Evolutionary conservation across 2,113 vertebrate genomes (phyloP).

Genomic region (Globicephala melas): DNA sequence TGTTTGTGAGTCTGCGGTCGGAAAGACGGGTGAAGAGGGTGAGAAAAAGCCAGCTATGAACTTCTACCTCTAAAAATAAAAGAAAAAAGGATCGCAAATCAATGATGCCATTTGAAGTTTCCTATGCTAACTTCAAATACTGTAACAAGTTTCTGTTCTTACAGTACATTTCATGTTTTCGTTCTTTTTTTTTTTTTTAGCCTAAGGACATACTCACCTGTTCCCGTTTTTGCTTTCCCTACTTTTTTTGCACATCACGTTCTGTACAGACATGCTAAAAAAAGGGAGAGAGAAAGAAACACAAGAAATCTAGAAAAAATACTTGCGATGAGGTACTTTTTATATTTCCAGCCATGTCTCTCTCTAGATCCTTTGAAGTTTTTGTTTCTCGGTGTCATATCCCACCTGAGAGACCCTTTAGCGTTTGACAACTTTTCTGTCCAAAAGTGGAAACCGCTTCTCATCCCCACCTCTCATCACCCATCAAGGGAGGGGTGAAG

Average conservation of each 20-base stretch:
- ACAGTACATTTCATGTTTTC: constrained; percentile 54
- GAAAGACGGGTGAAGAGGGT: constrained; percentile 53
- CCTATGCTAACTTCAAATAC: constrained; percentile 66
- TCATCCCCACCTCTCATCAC: constrained; percentile 68
- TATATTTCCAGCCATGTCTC: constrained; percentile 67
- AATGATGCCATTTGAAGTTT: constrained; percentile 80
- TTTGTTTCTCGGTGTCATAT: constrained; percentile 65
- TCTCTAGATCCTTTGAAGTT: constrained; percentile 75
- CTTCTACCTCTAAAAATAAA: constrained; percentile 63
- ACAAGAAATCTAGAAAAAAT: neutral
- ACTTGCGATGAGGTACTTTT: constrained; percentile 66
- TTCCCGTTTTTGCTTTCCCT: constrained; percentile 49
- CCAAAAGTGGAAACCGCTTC: constrained; percentile 66
- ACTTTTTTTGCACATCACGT: constrained; percentile 46
- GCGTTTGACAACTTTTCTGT: constrained; percentile 66
- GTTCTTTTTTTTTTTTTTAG: neutral
- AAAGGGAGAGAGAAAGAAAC: constrained; percentile 64
- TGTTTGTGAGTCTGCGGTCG: constrained; percentile 65
- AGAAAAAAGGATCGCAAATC: constrained; percentile 76
- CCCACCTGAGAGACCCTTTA: constrained; percentile 65
- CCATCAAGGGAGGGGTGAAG: constrained; percentile 52
- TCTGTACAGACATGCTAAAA: constrained; percentile 65
- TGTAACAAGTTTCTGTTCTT: constrained; percentile 73
- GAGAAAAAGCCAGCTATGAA: constrained; percentile 51
- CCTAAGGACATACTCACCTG: constrained; percentile 71